Percentiles rank a stretch among this genome's conserved stretches.
These are phyloP conservation scores for Coenonympha glycerion DNA, from an alignment of 2,888 invertebrate genomes.

Conservation along the genomic window DNA sequence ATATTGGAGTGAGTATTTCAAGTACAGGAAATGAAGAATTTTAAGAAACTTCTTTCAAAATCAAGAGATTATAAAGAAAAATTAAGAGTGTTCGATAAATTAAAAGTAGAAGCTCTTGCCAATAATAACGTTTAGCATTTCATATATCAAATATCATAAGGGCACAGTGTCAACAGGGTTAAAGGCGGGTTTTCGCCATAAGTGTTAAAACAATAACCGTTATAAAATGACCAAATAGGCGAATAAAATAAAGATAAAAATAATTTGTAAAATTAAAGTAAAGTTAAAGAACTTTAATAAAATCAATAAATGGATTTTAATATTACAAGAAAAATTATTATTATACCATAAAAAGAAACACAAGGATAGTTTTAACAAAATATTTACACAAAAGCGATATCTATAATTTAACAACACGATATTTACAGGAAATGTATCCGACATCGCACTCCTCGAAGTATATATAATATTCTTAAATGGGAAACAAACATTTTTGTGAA, in stretches of 20 bases:
- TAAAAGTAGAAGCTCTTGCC: background rate
- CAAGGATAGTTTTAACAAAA: constrained; percentile 63
- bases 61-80: background rate
- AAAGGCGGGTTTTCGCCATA: background rate
- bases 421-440: constrained; percentile 59
- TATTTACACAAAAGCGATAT: constrained; percentile 73
- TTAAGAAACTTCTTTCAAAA: background rate
- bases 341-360: constrained; percentile 56
- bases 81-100: background rate
- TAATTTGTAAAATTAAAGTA: constrained; percentile 20
- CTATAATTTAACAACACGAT: constrained; percentile 72
- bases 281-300: constrained; percentile 40
- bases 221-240: constrained; percentile 15
- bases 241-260: constrained; percentile 23
- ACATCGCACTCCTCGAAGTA: constrained; percentile 24
- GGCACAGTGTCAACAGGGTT: background rate
- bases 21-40: background rate
- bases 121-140: background rate
- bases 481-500: background rate
- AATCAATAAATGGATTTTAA: constrained; percentile 42
- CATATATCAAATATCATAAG: background rate
- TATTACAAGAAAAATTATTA: constrained; percentile 39
- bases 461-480: background rate
- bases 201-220: background rate
- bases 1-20: constrained; percentile 2